A percentile compares a stretch with the other conserved stretches of the same genome.
These are phyloP conservation scores for Rhea americana DNA, from an alignment of 2,113 vertebrate genomes.

Conservation along the genomic window DNA sequence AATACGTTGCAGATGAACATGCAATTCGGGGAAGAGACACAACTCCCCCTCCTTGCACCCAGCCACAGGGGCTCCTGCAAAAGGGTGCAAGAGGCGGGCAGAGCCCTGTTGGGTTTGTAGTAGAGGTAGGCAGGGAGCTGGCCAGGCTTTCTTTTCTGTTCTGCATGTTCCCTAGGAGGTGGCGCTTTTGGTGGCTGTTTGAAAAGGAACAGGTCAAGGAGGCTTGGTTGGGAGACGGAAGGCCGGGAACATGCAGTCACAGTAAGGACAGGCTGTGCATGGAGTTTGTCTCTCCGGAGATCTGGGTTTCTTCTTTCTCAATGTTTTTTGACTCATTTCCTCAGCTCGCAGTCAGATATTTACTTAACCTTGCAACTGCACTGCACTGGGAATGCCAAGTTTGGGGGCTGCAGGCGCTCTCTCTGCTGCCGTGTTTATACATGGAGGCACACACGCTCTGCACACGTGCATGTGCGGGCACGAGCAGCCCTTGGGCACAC, in stretches of 20 bases:
- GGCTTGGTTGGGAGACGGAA: neutral
- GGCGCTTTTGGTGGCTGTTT: neutral
- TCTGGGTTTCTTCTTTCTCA: slow-evolving; percentile 78
- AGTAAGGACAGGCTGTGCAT: neutral
- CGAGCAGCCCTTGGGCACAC: neutral
- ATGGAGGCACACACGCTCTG: neutral
- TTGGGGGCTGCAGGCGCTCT: slow-evolving; percentile 36
- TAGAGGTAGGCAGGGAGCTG: neutral
- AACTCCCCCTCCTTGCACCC: neutral
- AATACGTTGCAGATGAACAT: neutral
- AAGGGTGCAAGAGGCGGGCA: neutral
- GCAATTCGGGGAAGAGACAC: neutral
- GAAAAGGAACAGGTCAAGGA: neutral
- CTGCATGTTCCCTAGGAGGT: neutral
- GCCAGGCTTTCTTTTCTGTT: neutral
- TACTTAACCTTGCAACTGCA: slow-evolving; percentile 74
- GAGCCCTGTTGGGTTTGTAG: rapidly evolving
- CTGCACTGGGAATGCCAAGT: slow-evolving; percentile 41
- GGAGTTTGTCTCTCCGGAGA: slow-evolving; percentile 63
- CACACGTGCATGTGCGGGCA: neutral
- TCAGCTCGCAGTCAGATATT: slow-evolving; percentile 73
- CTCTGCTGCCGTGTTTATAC: slow-evolving; percentile 18
- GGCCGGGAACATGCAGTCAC: neutral
- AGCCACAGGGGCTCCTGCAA: rapidly evolving
- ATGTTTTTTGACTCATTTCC: slow-evolving; percentile 74